phyloP scores from a whole-genome alignment of 2,113 vertebrate genomes.

The Chloropsis cyanopogon region DNA sequence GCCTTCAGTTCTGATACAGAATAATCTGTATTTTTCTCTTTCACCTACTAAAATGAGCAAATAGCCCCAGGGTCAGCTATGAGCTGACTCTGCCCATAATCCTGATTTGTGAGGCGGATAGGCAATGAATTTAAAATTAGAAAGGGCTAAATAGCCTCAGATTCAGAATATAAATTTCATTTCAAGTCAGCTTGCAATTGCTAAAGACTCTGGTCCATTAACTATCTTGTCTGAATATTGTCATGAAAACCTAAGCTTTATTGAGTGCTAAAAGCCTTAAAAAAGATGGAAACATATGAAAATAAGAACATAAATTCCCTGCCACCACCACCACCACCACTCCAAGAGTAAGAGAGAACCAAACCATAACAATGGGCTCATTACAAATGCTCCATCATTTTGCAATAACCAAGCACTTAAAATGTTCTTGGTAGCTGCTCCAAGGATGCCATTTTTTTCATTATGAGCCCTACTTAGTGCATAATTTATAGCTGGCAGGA shows the following conservation, averaged over 20 bases:
- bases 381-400: conserved; percentile 65
- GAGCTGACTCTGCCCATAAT: background rate
- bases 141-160: background rate
- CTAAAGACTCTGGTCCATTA: background rate
- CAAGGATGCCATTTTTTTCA: conserved; percentile 68
- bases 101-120: background rate
- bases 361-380: conserved; percentile 60
- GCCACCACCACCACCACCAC: conserved; percentile 18
- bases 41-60: background rate
- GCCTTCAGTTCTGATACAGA: background rate
- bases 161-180: conserved; percentile 25
- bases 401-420: conserved; percentile 65
- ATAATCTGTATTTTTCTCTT: background rate
- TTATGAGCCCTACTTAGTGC: conserved; percentile 57
- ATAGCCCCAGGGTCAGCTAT: background rate
- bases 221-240: conserved; percentile 34
- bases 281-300: conserved; percentile 50
- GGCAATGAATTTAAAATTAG: background rate
- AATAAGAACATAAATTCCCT: conserved; percentile 50
- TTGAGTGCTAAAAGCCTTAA: conserved; percentile 61
- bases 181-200: background rate
- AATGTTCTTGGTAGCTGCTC: conserved; percentile 60
- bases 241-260: conserved; percentile 54
- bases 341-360: conserved; percentile 24
- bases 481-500: conserved; percentile 74